Evolutionary conservation across 1,140 invertebrate genomes (phyloP), one percentile per base, ranked within the genome.

Genomic region (Choristoneura fumiferana): DNA sequence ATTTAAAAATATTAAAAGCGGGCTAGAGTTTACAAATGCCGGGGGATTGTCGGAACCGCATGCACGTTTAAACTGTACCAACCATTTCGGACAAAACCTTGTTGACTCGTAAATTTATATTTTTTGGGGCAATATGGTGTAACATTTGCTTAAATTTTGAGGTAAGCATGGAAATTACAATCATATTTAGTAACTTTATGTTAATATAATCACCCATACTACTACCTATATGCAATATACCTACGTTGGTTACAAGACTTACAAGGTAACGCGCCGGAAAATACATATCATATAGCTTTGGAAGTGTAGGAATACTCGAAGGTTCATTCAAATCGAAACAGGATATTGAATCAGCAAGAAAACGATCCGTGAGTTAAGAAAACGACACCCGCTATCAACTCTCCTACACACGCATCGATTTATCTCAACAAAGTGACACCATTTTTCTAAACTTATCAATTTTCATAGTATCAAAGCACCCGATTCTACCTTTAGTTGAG

Each of bases 341-440:
- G 78, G 73, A 78, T 78, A 81, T 84, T 76, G 77, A 80, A 81
- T 78, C 74, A 70, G 72, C 65, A 71, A 73, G 71, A 80, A 72
- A 80, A 75, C 69, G 73, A 29, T 2, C 67, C 67, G 70, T 80
- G 78, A 84, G 69, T 84, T 81, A 78, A 72, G 77, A 78, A 79
- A 75, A 78, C 71, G 76, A 80, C 78, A 76, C 67, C 69, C 71
- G 78, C 63, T 78, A 81, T 84, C 81, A 81, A 75, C 69, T 29
- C 22, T n/a, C n/a, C n/a, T 29, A 29, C 22, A 29, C 37, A 4
- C 37, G 13, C 37, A 10, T 13, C 9, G 13, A 38, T 10, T 13
- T 38, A 13, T 38, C 37, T 13, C 37, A 13, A 13, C 37, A n/a
- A 10, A 8, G 10, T 38, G 4, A 13, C 37, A 13, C 37, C 37